phyloP scores from a whole-genome alignment of 2,888 invertebrate genomes.

The Pammene fasciana region DNA sequence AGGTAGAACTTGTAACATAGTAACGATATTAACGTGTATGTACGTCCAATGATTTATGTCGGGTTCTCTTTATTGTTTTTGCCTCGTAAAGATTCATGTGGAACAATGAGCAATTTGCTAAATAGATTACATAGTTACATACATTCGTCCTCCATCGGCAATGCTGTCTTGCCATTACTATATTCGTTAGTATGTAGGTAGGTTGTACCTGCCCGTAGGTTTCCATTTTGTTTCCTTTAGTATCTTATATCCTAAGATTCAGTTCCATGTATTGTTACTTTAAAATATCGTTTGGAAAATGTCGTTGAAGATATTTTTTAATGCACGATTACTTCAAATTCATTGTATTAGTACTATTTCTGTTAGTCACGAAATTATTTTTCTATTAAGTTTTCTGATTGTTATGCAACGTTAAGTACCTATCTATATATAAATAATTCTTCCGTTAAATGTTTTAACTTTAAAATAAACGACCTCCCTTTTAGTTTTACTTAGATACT shows the following conservation, averaged over 20 bases:
- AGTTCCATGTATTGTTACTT: slow-evolving; percentile 22
- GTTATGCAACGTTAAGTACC: slow-evolving; percentile 32
- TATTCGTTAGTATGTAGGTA: slow-evolving; percentile 74
- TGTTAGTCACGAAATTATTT: slow-evolving; percentile 25
- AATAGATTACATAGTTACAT: slow-evolving; percentile 80
- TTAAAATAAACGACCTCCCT: slow-evolving; percentile 65
- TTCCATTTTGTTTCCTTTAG: slow-evolving; percentile 41
- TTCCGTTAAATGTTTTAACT: slow-evolving; percentile 48
- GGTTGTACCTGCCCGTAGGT: slow-evolving; percentile 58
- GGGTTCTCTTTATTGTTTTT: slow-evolving; percentile 78
- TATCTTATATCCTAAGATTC: slow-evolving; percentile 21
- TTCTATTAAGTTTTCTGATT: slow-evolving; percentile 40
- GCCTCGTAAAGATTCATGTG: slow-evolving; percentile 76
- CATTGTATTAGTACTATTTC: slow-evolving; percentile 15
- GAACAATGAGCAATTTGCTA: slow-evolving; percentile 82
- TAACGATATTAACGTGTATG: slow-evolving; percentile 67
- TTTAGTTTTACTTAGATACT: slow-evolving; percentile 62
- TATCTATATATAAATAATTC: slow-evolving; percentile 11
- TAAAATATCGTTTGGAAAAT: slow-evolving; percentile 20
- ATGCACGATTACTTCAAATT: not conserved
- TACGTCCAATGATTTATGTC: slow-evolving; percentile 76
- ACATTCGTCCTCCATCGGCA: slow-evolving; percentile 80
- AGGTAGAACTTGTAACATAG: slow-evolving; percentile 68
- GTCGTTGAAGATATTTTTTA: slow-evolving; percentile 12
- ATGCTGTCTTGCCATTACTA: slow-evolving; percentile 82